These are phyloP conservation scores for Clarias batrachus DNA, from an alignment of 2,113 vertebrate species.

Conservation along the genomic window DNA sequence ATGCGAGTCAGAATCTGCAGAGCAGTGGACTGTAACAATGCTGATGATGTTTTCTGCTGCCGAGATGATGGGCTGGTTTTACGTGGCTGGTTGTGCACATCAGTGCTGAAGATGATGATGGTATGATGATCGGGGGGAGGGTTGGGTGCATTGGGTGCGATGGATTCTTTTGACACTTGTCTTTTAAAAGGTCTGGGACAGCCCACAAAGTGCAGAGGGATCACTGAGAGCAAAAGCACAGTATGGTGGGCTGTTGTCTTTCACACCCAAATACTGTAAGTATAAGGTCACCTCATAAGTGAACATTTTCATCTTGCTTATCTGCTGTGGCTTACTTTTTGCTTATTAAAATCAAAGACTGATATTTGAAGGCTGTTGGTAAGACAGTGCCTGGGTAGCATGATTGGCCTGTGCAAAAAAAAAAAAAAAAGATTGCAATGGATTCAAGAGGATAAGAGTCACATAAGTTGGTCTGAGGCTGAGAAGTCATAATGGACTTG, in stretches of 20 bases:
- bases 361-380: conserved; percentile 91
- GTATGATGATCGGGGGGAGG: conserved; percentile 52
- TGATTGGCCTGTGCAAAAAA: conserved; percentile 90
- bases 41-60: conserved; percentile 98
- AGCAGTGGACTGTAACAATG: conserved; percentile 96
- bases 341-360: conserved; percentile 88
- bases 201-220: conserved; percentile 73
- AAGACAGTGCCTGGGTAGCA: conserved; percentile 89
- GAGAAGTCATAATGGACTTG: conserved; percentile 90
- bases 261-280: conserved; percentile 79
- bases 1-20: conserved; percentile 90
- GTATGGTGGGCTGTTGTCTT: conserved; percentile 93
- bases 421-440: conserved; percentile 89
- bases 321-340: conserved; percentile 93
- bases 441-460: conserved; percentile 87
- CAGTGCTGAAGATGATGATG: conserved; percentile 93
- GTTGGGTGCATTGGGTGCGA: conserved; percentile 63
- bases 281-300: conserved; percentile 90
- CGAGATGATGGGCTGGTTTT: conserved; percentile 88
- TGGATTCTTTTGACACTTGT: conserved; percentile 71
- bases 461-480: conserved; percentile 91
- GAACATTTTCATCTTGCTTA: conserved; percentile 83
- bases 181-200: conserved; percentile 78
- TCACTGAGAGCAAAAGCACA: conserved; percentile 84
- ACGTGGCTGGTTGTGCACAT: conserved; percentile 86